A percentile compares a stretch with the other conserved stretches of the same genome.
These are phyloP conservation scores for Temnothorax unifasciatus DNA, from an alignment of 2,888 invertebrate genomes.

Conservation along the genomic window DNA sequence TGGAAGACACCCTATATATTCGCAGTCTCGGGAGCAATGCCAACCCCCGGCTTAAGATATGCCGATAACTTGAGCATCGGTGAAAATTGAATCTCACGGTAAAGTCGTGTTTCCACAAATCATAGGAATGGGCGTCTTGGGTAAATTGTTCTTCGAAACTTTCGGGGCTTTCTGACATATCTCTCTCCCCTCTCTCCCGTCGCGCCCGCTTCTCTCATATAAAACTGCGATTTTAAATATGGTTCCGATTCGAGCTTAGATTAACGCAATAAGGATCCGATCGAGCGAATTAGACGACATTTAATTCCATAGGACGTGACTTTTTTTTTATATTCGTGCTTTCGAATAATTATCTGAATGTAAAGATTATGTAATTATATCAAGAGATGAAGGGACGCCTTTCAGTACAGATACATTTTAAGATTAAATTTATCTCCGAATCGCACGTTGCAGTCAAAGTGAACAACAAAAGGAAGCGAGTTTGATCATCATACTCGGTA, in stretches of 20 bases:
- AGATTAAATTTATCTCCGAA: constrained; percentile 20
- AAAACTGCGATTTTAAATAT: constrained; percentile 29
- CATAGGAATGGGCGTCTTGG: constrained; percentile 40
- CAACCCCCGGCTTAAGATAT: constrained; percentile 48
- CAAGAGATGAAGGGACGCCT: not conserved
- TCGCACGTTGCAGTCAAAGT: not conserved
- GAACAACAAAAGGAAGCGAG: constrained; percentile 6
- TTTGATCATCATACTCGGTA: constrained; percentile 5
- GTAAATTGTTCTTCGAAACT: constrained; percentile 52
- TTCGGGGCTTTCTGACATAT: constrained; percentile 33
- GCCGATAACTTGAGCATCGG: constrained; percentile 56
- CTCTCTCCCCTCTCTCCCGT: not conserved
- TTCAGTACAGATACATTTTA: not conserved
- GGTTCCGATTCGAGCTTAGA: not conserved
- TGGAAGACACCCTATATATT: constrained; percentile 43
- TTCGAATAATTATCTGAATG: not conserved
- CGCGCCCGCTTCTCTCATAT: not conserved
- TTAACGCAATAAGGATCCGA: not conserved
- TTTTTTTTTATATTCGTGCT: not conserved
- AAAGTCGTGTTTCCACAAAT: constrained; percentile 56
- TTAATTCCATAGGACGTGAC: not conserved
- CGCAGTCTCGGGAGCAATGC: constrained; percentile 41
- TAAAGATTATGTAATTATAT: not conserved
- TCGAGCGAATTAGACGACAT: not conserved
- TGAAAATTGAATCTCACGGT: constrained; percentile 56